phyloP scores from a whole-genome alignment of 2,797 vertebrate species.

The Scleropages formosus region DNA sequence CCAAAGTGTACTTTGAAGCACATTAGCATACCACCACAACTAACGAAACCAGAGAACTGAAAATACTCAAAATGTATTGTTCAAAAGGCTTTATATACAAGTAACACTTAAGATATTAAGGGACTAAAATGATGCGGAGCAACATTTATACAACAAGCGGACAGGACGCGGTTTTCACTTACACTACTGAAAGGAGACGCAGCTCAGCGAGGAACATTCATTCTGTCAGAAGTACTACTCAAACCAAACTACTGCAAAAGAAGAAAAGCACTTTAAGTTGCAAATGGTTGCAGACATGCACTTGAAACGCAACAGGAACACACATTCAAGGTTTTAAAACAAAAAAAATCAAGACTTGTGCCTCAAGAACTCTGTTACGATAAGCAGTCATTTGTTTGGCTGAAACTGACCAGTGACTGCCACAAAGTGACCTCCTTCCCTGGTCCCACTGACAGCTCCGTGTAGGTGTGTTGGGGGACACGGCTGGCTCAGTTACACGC shows the following conservation, averaged over 20 bases:
- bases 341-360: conserved; percentile 47
- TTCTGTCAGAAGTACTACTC: conserved; percentile 68
- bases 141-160: conserved; percentile 75
- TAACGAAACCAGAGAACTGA: conserved; percentile 56
- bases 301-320: conserved; percentile 53
- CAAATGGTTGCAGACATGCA: conserved; percentile 75
- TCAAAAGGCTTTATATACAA: conserved; percentile 73
- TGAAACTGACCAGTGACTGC: too few species aligned
- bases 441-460: too few species aligned
- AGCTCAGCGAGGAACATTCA: conserved; percentile 73
- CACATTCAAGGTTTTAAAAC: conserved; percentile 40
- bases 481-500: too few species aligned
- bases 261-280: conserved; percentile 54
- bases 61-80: conserved; percentile 57
- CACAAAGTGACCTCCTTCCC: too few species aligned
- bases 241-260: conserved; percentile 54
- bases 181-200: conserved; percentile 70
- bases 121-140: conserved; percentile 71
- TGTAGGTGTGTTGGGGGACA: too few species aligned
- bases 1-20: conserved; percentile 45
- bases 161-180: conserved; percentile 71
- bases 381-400: too few species aligned
- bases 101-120: conserved; percentile 61
- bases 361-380: conserved; percentile 39
- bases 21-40: conserved; percentile 58